phyloP scores from a whole-genome alignment of 2,797 vertebrate genomes.

The Danionella dracula region DNA sequence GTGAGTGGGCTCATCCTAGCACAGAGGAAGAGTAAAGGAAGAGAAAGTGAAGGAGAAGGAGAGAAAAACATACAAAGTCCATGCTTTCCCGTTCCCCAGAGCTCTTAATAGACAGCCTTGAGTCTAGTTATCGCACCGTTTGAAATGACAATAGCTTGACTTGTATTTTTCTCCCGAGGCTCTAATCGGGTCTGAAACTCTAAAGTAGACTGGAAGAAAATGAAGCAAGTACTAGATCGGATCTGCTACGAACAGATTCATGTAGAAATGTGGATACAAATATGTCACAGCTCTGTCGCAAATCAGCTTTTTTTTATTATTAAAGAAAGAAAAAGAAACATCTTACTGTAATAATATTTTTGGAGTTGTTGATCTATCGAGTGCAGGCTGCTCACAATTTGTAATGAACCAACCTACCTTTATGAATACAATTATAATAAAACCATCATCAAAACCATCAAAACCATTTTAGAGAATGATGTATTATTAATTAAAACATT shows the following conservation, averaged over 20 bases:
- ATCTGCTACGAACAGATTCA: conserved; percentile 50
- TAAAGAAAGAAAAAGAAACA: no score
- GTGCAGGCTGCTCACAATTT: no score
- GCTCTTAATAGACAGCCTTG: conserved; percentile 65
- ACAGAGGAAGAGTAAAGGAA: conserved; percentile 42
- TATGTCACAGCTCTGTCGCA: no score
- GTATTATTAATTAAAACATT: no score
- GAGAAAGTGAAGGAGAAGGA: background rate
- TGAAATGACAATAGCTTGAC: conserved; percentile 78
- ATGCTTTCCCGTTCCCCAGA: conserved; percentile 61
- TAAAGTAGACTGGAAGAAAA: conserved; percentile 37
- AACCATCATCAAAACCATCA: no score
- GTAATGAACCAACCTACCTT: no score
- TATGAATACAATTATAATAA: no score
- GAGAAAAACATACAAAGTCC: background rate
- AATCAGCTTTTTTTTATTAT: no score
- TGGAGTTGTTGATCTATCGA: no score
- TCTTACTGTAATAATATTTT: no score
- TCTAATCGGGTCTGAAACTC: conserved; percentile 66
- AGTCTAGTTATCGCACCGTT: conserved; percentile 71
- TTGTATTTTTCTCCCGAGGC: conserved; percentile 68
- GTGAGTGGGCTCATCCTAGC: conserved; percentile 15
- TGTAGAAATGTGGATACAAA: conserved; percentile 58
- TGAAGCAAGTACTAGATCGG: conserved; percentile 5
- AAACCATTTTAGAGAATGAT: no score